Conservation (phyloP, 92 coral and sea anemone species). For the Epizoanthus illoricatus region DNA sequence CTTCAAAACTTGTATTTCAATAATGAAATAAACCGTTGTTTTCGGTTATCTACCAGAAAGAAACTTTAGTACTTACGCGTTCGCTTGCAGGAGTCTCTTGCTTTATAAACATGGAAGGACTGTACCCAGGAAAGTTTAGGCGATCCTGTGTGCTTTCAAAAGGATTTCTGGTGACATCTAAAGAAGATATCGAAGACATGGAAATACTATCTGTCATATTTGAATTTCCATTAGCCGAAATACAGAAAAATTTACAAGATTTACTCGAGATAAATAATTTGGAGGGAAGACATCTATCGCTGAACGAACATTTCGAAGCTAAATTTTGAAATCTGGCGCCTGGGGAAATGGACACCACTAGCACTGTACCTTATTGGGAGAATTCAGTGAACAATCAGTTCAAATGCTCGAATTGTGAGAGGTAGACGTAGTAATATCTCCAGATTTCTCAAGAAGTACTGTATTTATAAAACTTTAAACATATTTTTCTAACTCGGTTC, state of each 20-base stretch:
- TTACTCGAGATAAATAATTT: not conserved
- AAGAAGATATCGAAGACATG: slow-evolving; percentile 65
- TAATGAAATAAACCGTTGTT: not conserved
- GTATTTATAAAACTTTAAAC: not conserved
- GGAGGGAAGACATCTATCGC: not conserved
- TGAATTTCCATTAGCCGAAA: not conserved
- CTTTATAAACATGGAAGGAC: slow-evolving; percentile 92
- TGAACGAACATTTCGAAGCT: slow-evolving; percentile 34
- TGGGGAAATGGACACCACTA: slow-evolving; percentile 49
- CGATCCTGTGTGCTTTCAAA: slow-evolving; percentile 87
- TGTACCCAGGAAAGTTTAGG: slow-evolving; percentile 81
- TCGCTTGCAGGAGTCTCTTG: slow-evolving; percentile 88
- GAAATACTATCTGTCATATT: slow-evolving; percentile 69
- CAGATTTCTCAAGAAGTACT: not conserved
- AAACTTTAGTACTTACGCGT: slow-evolving; percentile 58
- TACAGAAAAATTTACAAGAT: not conserved
- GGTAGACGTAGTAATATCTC: not conserved
- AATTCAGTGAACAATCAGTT: slow-evolving; percentile 33
- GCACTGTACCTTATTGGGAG: slow-evolving; percentile 51
- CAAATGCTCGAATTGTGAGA: not conserved
- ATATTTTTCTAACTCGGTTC: not conserved
- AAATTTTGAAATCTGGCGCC: slow-evolving; percentile 81
- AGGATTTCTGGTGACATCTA: slow-evolving; percentile 87
- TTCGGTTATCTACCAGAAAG: not conserved
- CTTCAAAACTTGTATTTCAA: not conserved